Percentiles rank a stretch among this genome's conserved stretches.
Conservation (phyloP, 2,888 invertebrate genomes). For the Dusona sp. region DNA sequence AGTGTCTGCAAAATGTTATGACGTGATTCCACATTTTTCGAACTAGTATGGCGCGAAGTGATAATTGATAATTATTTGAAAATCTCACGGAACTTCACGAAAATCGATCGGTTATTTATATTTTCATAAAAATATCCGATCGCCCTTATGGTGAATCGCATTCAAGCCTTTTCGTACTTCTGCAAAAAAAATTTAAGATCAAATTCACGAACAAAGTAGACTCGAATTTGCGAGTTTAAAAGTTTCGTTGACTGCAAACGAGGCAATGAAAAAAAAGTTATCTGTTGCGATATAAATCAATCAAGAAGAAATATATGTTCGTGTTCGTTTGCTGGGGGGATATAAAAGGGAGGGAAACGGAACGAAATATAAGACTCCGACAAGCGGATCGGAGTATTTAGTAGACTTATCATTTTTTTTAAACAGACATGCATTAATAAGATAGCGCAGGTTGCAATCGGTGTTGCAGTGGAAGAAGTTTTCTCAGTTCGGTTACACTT, state of each 20-base stretch:
- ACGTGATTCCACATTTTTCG: not conserved
- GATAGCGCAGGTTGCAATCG: not conserved
- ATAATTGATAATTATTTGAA: not conserved
- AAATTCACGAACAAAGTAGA: not conserved
- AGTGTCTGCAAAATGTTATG: not conserved
- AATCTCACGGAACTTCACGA: not conserved
- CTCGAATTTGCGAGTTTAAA: not conserved
- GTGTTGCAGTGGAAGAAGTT: not conserved
- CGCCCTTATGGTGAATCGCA: not conserved
- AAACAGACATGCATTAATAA: slow-evolving; percentile 12
- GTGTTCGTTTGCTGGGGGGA: not conserved
- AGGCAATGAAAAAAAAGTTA: not conserved
- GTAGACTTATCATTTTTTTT: slow-evolving; percentile 23
- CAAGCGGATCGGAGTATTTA: not conserved
- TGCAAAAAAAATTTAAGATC: not conserved
- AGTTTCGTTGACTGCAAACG: not conserved
- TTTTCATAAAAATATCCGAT: not conserved
- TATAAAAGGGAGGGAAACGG: not conserved
- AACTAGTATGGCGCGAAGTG: not conserved
- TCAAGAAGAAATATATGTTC: not conserved
- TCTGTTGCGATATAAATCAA: slow-evolving; percentile 19
- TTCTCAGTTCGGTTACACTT: not conserved
- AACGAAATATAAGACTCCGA: not conserved
- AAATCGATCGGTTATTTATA: not conserved
- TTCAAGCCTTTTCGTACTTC: not conserved